Conservation (phyloP, 1,140 invertebrate species). For the Coenobita brevimanus region DNA sequence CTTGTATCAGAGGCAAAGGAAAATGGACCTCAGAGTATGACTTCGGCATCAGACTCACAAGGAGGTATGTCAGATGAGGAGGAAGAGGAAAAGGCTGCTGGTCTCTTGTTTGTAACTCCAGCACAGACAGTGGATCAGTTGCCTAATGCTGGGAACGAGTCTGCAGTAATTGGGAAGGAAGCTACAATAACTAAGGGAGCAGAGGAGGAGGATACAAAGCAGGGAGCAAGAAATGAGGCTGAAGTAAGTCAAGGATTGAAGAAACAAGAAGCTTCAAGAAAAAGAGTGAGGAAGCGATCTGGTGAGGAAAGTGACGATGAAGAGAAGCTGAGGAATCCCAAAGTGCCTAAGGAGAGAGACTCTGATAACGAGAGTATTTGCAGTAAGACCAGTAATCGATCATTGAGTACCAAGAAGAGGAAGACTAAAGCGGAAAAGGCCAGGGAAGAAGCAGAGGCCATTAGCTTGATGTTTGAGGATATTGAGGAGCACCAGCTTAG, state of each 20-base stretch:
- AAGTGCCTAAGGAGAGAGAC: background rate
- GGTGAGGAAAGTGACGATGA: background rate
- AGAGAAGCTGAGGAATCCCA: background rate
- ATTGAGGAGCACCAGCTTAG: slow-evolving; percentile 29
- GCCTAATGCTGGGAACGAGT: background rate
- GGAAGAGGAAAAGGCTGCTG: slow-evolving; percentile 27
- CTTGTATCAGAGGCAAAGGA: slow-evolving; percentile 40
- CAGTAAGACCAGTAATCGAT: slow-evolving; percentile 7
- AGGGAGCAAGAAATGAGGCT: no score
- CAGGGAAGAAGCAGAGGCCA: slow-evolving; percentile 11
- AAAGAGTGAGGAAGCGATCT: background rate
- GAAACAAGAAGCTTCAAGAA: background rate
- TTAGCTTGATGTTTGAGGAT: slow-evolving; percentile 27
- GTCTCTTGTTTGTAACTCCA: slow-evolving; percentile 44
- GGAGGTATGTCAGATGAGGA: background rate
- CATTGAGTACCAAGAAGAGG: background rate
- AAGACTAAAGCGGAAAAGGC: slow-evolving; percentile 36
- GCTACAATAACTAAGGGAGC: no score
- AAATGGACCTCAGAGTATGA: background rate
- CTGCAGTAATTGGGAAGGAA: background rate
- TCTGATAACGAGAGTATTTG: background rate
- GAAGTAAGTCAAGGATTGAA: background rate
- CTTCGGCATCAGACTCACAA: background rate
- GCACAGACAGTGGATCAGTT: background rate
- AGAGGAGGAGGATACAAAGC: no score